A percentile compares a stretch with the other conserved stretches of the same genome.
These are phyloP conservation scores for Baccha elongata DNA, from an alignment of 2,888 invertebrate genomes.

Conservation along the genomic window DNA sequence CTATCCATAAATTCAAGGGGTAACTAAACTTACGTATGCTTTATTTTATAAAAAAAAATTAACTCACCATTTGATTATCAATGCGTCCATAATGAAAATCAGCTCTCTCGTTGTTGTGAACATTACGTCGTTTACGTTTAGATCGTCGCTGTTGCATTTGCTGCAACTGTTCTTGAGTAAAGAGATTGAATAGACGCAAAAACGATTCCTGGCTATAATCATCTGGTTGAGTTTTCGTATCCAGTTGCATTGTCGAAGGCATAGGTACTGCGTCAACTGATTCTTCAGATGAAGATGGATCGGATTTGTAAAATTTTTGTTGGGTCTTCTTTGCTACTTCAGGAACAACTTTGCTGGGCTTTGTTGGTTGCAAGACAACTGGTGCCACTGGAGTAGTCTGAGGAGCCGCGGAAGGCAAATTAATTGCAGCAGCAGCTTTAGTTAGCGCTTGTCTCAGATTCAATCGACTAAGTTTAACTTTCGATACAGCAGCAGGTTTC, in stretches of 20 bases:
- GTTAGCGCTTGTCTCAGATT: slow-evolving; percentile 80
- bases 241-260: slow-evolving; percentile 35
- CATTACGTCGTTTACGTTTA: slow-evolving; percentile 80
- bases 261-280: slow-evolving; percentile 72
- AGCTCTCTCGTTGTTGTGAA: slow-evolving; percentile 79
- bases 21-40: too few species aligned
- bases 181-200: slow-evolving; percentile 79
- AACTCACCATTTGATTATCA: slow-evolving; percentile 76
- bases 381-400: slow-evolving; percentile 53
- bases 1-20: too few species aligned
- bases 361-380: neutral
- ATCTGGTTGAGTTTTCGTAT: slow-evolving; percentile 75
- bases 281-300: slow-evolving; percentile 77
- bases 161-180: slow-evolving; percentile 78
- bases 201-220: slow-evolving; percentile 80
- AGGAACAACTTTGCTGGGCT: neutral
- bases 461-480: slow-evolving; percentile 78
- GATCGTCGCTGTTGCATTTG: slow-evolving; percentile 80
- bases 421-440: slow-evolving; percentile 77
- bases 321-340: slow-evolving; percentile 44
- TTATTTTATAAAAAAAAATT: too few species aligned
- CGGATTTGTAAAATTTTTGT: slow-evolving; percentile 57
- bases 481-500: slow-evolving; percentile 72
- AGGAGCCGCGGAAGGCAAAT: slow-evolving; percentile 46
- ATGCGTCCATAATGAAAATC: slow-evolving; percentile 81